A percentile compares a stretch with the other conserved stretches of the same genome.
Conservation (phyloP, 2,113 vertebrate species). For the Lasiurus borealis region DNA sequence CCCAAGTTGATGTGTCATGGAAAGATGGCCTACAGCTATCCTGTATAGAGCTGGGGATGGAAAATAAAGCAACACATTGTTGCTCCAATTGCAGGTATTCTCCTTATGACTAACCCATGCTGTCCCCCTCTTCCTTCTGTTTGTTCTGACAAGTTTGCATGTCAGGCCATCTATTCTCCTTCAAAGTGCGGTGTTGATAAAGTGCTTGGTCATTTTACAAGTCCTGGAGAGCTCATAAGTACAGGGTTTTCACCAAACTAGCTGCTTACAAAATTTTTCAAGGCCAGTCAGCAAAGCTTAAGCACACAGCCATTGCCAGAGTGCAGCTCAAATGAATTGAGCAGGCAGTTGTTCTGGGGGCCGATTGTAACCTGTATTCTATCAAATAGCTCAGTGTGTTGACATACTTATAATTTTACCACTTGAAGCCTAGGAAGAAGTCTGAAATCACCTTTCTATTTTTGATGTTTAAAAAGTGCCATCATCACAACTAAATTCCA, state of each 20-base stretch:
- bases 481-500: background rate
- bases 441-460: background rate
- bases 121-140: conserved; percentile 82
- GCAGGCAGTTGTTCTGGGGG: background rate
- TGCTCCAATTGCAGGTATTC: background rate
- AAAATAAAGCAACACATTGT: conserved; percentile 82
- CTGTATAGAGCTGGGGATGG: conserved; percentile 83
- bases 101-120: background rate
- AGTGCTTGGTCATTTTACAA: conserved; percentile 90
- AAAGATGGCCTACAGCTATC: conserved; percentile 88
- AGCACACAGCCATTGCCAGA: background rate
- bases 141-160: conserved; percentile 86
- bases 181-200: conserved; percentile 86
- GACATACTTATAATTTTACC: conserved; percentile 1
- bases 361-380: background rate
- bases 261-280: conserved; percentile 61
- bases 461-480: background rate
- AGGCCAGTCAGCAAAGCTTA: conserved; percentile 60
- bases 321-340: background rate
- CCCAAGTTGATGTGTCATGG: conserved; percentile 87
- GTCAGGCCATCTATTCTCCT: conserved; percentile 85
- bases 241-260: conserved; percentile 73
- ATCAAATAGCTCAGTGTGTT: background rate
- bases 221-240: conserved; percentile 88
- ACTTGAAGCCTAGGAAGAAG: background rate